Evolutionary conservation across 2,888 invertebrate species (phyloP).

Genomic region (Eupithecia insigniata): DNA sequence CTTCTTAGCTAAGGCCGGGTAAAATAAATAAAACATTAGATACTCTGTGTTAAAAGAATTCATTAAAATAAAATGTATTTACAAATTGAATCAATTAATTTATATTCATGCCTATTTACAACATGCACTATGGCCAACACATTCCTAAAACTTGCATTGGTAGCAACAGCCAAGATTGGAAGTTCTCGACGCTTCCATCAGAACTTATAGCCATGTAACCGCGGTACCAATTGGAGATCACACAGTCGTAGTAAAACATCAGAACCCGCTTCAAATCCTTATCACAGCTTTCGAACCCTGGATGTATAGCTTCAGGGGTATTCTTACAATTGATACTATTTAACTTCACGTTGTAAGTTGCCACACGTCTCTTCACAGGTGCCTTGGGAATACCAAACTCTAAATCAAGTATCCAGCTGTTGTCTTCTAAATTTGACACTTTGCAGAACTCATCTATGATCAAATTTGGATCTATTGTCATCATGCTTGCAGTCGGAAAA

Average conservation of each 20-base stretch:
- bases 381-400: slow-evolving; percentile 65
- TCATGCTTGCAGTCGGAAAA: slow-evolving; percentile 63
- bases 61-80: slow-evolving; percentile 30
- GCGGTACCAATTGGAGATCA: slow-evolving; percentile 67
- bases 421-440: slow-evolving; percentile 50
- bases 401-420: slow-evolving; percentile 69
- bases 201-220: slow-evolving; percentile 56
- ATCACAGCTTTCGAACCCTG: slow-evolving; percentile 66
- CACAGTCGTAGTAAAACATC: slow-evolving; percentile 66
- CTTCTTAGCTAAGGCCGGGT: not conserved
- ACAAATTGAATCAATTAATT: slow-evolving; percentile 26
- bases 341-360: slow-evolving; percentile 63
- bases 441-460: slow-evolving; percentile 70
- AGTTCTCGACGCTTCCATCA: slow-evolving; percentile 68
- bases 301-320: slow-evolving; percentile 64
- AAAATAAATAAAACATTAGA: not conserved
- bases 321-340: slow-evolving; percentile 68
- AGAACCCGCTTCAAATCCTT: slow-evolving; percentile 59
- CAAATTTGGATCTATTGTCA: slow-evolving; percentile 64
- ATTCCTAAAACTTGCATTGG: slow-evolving; percentile 68
- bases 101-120: slow-evolving; percentile 43
- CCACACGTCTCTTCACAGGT: slow-evolving; percentile 58
- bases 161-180: slow-evolving; percentile 64
- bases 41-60: slow-evolving; percentile 14
- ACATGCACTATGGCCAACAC: slow-evolving; percentile 62